Percentiles rank a stretch among this genome's conserved stretches.
These are phyloP conservation scores for Syrmaticus mikado DNA, from an alignment of 2,113 vertebrate genomes.

Conservation along the genomic window DNA sequence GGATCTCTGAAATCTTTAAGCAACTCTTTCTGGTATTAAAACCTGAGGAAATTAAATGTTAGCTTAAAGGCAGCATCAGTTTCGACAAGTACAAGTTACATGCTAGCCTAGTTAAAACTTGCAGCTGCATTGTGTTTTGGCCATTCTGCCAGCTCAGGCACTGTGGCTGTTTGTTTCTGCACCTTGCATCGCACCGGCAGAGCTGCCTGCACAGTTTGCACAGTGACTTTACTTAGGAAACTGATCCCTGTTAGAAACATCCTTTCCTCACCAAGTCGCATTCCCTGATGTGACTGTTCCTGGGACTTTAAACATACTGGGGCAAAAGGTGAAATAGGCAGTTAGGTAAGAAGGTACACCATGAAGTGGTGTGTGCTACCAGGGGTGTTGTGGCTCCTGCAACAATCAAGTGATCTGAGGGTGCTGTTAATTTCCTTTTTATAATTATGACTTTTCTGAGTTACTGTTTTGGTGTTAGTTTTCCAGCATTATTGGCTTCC, in stretches of 20 bases:
- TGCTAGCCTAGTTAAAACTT: background rate
- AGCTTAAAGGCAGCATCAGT: rapidly evolving
- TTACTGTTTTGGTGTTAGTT: background rate
- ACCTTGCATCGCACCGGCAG: background rate
- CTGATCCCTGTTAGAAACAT: background rate
- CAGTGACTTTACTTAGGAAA: background rate
- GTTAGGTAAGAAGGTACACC: background rate
- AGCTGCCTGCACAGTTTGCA: background rate
- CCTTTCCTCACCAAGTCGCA: background rate
- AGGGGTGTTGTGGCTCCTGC: rapidly evolving
- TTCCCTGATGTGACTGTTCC: rapidly evolving
- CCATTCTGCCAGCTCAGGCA: background rate
- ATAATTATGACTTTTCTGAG: background rate
- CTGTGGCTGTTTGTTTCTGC: background rate
- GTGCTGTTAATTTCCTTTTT: background rate
- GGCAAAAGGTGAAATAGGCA: background rate
- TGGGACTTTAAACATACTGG: background rate
- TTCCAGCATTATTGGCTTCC: background rate
- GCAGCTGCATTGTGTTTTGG: background rate
- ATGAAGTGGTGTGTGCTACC: rapidly evolving
- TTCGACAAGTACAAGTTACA: background rate
- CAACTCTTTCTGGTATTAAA: background rate
- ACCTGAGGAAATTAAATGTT: background rate
- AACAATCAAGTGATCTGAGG: rapidly evolving
- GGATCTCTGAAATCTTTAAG: background rate